Percentiles rank a stretch among this genome's conserved stretches.
Conservation (phyloP, 2,888 invertebrate genomes). For the Drosophila helvetica region DNA sequence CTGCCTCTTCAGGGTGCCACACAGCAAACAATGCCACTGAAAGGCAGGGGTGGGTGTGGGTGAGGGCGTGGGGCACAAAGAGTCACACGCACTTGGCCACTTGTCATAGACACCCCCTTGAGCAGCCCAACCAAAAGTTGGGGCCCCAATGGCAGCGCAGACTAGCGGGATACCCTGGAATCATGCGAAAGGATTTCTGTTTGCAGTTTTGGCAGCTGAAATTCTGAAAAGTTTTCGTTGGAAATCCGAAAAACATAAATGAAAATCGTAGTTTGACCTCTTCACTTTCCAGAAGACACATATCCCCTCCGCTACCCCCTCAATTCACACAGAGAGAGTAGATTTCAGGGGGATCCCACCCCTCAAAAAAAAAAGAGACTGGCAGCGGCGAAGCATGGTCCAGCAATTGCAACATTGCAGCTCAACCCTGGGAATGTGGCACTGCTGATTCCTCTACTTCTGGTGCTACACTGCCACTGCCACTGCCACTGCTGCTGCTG, state of each 20-base stretch:
- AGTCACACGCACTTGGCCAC: conserved; percentile 48
- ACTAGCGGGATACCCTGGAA: background rate
- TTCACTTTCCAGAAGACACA: too few relatives aligned
- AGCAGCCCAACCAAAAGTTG: background rate
- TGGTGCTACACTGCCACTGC: conserved; percentile 13
- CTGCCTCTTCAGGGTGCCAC: conserved; percentile 45
- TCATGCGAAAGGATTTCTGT: too few relatives aligned
- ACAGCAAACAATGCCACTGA: conserved; percentile 8
- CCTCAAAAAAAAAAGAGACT: conserved; percentile 8
- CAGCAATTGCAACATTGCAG: conserved; percentile 41
- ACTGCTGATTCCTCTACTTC: conserved; percentile 26
- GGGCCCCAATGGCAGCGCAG: background rate
- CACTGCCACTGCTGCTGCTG: conserved; percentile 15
- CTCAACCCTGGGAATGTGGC: conserved; percentile 23
- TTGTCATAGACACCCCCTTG: conserved; percentile 68
- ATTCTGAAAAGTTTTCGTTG: too few relatives aligned
- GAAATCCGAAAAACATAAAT: too few relatives aligned
- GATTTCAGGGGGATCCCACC: conserved; percentile 30
- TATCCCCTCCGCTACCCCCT: conserved; percentile 8
- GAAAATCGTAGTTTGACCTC: too few relatives aligned
- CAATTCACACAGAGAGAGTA: conserved; percentile 11
- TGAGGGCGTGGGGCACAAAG: conserved; percentile 13
- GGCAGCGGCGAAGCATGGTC: conserved; percentile 17
- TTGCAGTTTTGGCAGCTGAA: too few relatives aligned
- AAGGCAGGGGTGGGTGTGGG: background rate